Conservation (phyloP, 2,113 vertebrate species). For the Microtus pennsylvanicus region DNA sequence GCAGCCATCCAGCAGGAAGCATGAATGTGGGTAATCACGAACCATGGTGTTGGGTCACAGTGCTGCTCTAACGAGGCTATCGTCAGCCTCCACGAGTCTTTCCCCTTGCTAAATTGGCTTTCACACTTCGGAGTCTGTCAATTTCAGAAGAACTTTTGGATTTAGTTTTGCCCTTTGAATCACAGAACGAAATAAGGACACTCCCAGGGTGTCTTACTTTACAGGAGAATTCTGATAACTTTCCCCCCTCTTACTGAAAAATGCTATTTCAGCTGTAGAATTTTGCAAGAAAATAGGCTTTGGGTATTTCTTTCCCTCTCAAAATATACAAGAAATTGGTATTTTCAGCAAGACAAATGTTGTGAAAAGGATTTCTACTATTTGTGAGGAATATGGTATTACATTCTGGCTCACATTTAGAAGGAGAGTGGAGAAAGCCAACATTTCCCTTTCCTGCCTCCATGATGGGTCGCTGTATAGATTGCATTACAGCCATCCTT, state of each 20-base stretch:
- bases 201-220: neutral
- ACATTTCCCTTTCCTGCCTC: neutral
- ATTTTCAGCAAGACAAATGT: neutral
- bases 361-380: neutral
- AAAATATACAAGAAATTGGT: neutral
- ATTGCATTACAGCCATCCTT: constrained; percentile 64
- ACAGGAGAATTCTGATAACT: neutral
- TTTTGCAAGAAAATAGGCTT: neutral
- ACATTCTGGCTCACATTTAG: neutral
- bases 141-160: neutral
- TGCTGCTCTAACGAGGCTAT: neutral
- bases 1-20: neutral
- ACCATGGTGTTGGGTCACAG: neutral
- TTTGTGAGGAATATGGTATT: neutral
- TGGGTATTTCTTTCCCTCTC: constrained; percentile 6
- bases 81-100: neutral
- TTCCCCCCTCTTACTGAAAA: neutral
- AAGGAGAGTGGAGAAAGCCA: constrained; percentile 12
- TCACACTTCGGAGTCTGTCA: neutral
- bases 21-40: neutral
- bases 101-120: neutral
- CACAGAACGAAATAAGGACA: neutral
- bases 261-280: neutral
- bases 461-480: constrained; percentile 49
- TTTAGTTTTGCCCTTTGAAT: neutral